Base-by-base conservation (phyloP, 2,113 vertebrate species). In the Oryzias melastigma region DNA sequence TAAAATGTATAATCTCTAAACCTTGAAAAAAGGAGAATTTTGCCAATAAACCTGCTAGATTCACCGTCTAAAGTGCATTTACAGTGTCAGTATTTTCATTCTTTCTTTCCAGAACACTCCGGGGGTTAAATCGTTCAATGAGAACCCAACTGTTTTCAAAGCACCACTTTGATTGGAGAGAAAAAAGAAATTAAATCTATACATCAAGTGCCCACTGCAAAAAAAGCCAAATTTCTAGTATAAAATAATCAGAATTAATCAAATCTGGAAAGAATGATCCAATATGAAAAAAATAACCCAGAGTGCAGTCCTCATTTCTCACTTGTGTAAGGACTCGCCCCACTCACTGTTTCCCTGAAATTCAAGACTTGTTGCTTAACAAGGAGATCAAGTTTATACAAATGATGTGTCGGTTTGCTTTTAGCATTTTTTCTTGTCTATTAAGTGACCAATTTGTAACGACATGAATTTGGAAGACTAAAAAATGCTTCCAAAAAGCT, bases 11-110 rank as follows among this genome's bases (percentile, higher is more conserved):
- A 40, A 56, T 20, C 24, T n/a, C 15, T 67, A 76, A 84, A 66
- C 68, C 27, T 54, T 75, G 61, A 85, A 74, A 49, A 64, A 68
- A 77, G 53, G 69, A 68, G 78, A 86, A 87, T 80, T 81, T 64
- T 52, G 16, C 68, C 65, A 60, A 71, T 62, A 65, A 79, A 85
- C 84, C 78, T 83, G 69, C 69, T 77, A 73, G 72, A 77, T 81
- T 89, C 71, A 82, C 85, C 83, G 79, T 90, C 88, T 92, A 93
- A 93, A 93, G 92, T 93, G 92, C 92, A 90, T 92, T 90, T 91
- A 90, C 80, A 90, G 90, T 91, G 87, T 91, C 89, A 88, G 83
- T 90, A 80, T 85, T 77, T 82, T 77, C 71, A 80, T 81, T 85
- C 83, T 64, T 81, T 85, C 83, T 64, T 88, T 78, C 85, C 78